Percentiles rank a stretch among this genome's conserved stretches.
phyloP scores from a whole-genome alignment of 2,113 vertebrate genomes.

The Callipepla californica region DNA sequence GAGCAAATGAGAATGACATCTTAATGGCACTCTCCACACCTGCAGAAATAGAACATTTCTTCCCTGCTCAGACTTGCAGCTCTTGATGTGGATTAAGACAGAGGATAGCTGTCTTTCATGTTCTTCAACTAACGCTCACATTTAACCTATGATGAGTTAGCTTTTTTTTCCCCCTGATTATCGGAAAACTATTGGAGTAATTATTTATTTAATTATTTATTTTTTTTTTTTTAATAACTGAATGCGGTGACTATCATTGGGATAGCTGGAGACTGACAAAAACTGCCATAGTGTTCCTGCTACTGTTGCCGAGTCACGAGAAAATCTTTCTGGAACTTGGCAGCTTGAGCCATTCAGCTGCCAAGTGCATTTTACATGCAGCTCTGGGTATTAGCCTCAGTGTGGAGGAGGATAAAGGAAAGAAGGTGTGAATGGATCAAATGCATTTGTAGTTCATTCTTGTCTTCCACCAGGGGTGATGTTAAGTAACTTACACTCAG shows the following conservation, averaged over 20 bases:
- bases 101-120: not conserved
- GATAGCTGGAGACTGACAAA: not conserved
- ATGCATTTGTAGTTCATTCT: not conserved
- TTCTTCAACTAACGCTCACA: not conserved
- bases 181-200: not conserved
- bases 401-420: not conserved
- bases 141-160: not conserved
- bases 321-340: not conserved
- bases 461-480: not conserved
- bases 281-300: not conserved
- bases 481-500: not conserved
- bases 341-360: not conserved
- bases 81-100: not conserved
- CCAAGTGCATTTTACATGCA: not conserved
- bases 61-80: not conserved
- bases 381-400: not conserved
- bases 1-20: accelerated
- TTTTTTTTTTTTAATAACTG: accelerated
- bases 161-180: not conserved
- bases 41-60: not conserved
- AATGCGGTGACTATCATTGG: not conserved
- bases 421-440: not conserved
- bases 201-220: too few relatives aligned
- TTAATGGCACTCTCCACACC: not conserved
- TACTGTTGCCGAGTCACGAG: not conserved